A percentile compares a stretch with the other conserved stretches of the same genome.
These are phyloP conservation scores for Himalopsyche kuldschensis DNA, from an alignment of 2,888 invertebrate genomes.

Conservation along the genomic window DNA sequence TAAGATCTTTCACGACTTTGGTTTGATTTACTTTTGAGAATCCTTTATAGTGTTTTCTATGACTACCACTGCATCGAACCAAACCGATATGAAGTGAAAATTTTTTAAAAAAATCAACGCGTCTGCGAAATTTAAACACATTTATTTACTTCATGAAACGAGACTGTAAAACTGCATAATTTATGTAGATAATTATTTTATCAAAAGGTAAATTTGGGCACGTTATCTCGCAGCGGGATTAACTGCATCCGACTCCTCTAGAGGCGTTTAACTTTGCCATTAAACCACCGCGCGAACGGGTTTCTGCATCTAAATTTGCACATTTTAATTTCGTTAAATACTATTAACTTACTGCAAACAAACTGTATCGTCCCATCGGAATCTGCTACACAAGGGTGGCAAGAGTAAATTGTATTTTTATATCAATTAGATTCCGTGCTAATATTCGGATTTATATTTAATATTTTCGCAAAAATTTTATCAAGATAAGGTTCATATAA, in stretches of 20 bases:
- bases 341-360: not conserved
- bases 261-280: not conserved
- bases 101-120: not conserved
- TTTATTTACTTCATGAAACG: not conserved
- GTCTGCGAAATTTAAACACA: not conserved
- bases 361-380: not conserved
- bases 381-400: not conserved
- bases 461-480: too few species aligned
- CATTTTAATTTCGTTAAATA: not conserved
- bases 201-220: not conserved
- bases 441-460: too few species aligned
- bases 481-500: too few species aligned
- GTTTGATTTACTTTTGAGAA: not conserved
- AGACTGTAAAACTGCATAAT: not conserved
- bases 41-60: too few species aligned
- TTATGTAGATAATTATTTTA: not conserved
- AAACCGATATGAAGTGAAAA: not conserved
- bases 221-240: not conserved
- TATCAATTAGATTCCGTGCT: too few species aligned
- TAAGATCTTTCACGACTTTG: too few species aligned
- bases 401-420: not conserved
- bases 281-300: not conserved
- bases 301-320: not conserved
- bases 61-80: not conserved
- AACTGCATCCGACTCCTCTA: not conserved